Conservation (phyloP, 2,888 invertebrate genomes). For the Polia nebulosa region DNA sequence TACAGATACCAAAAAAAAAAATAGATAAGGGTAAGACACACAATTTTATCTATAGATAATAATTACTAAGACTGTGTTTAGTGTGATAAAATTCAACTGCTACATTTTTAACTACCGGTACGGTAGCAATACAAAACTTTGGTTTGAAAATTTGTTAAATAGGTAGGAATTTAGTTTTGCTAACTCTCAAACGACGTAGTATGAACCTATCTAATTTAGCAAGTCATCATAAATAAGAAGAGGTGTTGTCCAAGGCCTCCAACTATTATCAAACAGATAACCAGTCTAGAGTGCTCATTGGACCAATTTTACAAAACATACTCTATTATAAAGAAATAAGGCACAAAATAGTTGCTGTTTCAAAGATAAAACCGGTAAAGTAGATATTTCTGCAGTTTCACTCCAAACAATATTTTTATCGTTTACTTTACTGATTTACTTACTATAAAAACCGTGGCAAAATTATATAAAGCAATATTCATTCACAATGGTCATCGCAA, state of each 20-base stretch:
- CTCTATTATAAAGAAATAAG: conserved; percentile 5
- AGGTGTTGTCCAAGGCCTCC: conserved; percentile 14
- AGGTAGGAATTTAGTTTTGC: neutral
- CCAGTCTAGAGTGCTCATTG: conserved; percentile 9
- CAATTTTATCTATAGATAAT: neutral
- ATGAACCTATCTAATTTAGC: neutral
- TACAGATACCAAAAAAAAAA: conserved; percentile 5
- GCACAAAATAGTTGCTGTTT: neutral
- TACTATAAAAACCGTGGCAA: neutral
- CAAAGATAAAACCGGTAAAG: conserved; percentile 22
- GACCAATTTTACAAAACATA: neutral
- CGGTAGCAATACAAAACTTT: neutral
- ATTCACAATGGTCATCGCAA: conserved; percentile 88
- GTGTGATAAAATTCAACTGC: neutral
- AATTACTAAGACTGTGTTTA: neutral
- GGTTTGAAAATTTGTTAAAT: neutral
- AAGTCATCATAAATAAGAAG: conserved; percentile 24
- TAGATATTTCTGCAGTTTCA: conserved; percentile 12
- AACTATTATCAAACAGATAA: conserved; percentile 43
- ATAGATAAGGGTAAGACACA: neutral
- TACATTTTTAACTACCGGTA: neutral
- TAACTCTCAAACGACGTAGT: neutral
- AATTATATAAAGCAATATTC: conserved; percentile 6
- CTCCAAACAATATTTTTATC: neutral
- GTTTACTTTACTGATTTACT: neutral